These are phyloP conservation scores for Drosophila navojoa DNA, from an alignment of 1,140 invertebrate species.

Conservation along the genomic window DNA sequence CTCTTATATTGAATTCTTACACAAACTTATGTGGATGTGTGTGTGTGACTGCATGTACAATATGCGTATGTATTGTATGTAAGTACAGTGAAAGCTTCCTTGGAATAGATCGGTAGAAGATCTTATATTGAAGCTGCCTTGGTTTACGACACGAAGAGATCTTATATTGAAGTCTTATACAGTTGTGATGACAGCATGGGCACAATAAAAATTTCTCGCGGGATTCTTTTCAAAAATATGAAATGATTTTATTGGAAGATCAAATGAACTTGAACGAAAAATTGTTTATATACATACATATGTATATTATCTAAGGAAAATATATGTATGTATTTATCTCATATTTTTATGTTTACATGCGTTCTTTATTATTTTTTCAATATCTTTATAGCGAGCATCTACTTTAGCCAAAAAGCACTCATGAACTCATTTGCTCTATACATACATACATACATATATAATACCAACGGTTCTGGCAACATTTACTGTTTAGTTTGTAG, in stretches of 20 bases:
- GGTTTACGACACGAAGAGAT: no score
- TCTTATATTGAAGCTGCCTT: background rate
- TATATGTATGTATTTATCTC: no score
- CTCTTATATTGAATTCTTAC: slow-evolving; percentile 4
- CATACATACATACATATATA: slow-evolving; percentile 12
- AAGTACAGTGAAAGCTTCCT: background rate
- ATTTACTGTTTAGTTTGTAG: slow-evolving; percentile 41
- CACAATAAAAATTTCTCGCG: no score
- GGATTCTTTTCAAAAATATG: no score
- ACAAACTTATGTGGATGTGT: background rate
- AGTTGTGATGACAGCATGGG: background rate
- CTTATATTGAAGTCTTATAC: background rate
- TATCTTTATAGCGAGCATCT: no score
- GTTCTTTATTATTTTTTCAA: background rate
- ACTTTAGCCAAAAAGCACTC: background rate
- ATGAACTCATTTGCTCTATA: background rate
- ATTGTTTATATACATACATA: background rate
- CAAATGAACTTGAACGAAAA: no score
- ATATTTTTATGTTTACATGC: background rate
- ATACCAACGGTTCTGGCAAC: background rate
- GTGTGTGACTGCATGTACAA: background rate
- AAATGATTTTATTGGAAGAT: no score
- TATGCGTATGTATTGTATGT: background rate
- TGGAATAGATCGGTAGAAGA: no score
- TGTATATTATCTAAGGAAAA: no score